Conservation (phyloP, 2,888 invertebrate genomes). For the Andrena fulva region DNA sequence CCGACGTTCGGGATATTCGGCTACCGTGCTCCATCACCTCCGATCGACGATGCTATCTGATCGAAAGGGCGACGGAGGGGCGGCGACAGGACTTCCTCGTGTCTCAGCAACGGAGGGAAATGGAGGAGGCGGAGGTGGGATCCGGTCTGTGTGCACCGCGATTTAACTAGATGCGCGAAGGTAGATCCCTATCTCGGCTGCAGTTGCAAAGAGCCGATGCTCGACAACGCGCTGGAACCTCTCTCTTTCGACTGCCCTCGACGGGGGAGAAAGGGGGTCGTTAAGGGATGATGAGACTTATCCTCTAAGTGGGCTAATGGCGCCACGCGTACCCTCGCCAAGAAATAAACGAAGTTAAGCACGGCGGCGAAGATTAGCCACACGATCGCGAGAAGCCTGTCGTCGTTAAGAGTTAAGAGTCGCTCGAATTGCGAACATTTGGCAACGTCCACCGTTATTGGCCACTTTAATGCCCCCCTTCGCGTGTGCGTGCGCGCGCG, state of each 20-base stretch:
- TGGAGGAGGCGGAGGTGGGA: neutral
- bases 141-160: conserved; percentile 39
- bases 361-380: conserved; percentile 37
- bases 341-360: conserved; percentile 9
- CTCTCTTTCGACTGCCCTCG: conserved; percentile 13
- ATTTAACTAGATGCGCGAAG: conserved; percentile 69
- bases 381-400: conserved; percentile 30
- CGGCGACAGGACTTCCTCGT: conserved; percentile 57
- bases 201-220: conserved; percentile 46
- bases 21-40: conserved; percentile 70
- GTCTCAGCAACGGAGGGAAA: conserved; percentile 24
- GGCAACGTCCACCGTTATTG: conserved; percentile 59
- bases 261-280: conserved; percentile 2
- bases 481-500: neutral
- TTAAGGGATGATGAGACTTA: conserved; percentile 12
- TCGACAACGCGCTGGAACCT: conserved; percentile 42
- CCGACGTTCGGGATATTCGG: conserved; percentile 66
- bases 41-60: conserved; percentile 67
- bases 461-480: conserved; percentile 48
- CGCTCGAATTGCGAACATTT: conserved; percentile 71
- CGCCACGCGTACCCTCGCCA: neutral
- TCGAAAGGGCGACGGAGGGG: conserved; percentile 30
- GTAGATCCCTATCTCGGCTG: conserved; percentile 65
- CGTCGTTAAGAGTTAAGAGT: conserved; percentile 70
- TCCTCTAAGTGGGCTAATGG: neutral